These are phyloP conservation scores for Macrotis lagotis DNA, from an alignment of 2,113 vertebrate species.

Conservation along the genomic window DNA sequence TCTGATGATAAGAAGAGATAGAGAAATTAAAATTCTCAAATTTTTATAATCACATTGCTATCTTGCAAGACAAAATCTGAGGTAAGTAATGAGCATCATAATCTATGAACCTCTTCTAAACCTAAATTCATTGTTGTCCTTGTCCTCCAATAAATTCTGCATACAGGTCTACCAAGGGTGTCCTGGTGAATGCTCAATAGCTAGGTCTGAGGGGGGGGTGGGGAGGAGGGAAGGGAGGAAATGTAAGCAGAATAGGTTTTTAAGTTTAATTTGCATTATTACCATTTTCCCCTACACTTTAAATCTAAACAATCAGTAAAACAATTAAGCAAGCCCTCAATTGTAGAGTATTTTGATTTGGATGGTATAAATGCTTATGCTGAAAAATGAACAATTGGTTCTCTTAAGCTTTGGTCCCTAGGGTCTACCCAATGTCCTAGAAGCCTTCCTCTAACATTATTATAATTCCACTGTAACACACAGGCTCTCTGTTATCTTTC, in stretches of 20 bases:
- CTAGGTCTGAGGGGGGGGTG: too few relatives aligned
- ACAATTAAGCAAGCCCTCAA: not conserved
- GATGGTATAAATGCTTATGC: not conserved
- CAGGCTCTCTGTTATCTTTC: not conserved
- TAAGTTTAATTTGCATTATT: not conserved
- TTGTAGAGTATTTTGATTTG: not conserved
- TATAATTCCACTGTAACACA: not conserved
- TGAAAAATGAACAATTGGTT: not conserved
- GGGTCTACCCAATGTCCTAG: not conserved
- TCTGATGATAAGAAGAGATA: not conserved
- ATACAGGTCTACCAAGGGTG: not conserved
- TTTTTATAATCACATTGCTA: not conserved
- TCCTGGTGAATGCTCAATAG: not conserved
- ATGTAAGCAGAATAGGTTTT: not conserved
- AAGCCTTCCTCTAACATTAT: not conserved
- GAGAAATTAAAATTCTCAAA: not conserved
- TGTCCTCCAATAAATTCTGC: not conserved
- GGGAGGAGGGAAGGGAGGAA: too few relatives aligned
- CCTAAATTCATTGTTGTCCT: not conserved
- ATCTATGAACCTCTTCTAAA: not conserved
- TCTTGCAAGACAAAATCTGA: not conserved
- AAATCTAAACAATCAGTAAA: not conserved
- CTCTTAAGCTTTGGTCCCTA: not conserved
- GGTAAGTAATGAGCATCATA: not conserved
- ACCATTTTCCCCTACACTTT: not conserved